Percentiles rank a stretch among this genome's conserved stretches.
Evolutionary conservation across 1,140 invertebrate species (phyloP).

Genomic region (Drosophila erecta): DNA sequence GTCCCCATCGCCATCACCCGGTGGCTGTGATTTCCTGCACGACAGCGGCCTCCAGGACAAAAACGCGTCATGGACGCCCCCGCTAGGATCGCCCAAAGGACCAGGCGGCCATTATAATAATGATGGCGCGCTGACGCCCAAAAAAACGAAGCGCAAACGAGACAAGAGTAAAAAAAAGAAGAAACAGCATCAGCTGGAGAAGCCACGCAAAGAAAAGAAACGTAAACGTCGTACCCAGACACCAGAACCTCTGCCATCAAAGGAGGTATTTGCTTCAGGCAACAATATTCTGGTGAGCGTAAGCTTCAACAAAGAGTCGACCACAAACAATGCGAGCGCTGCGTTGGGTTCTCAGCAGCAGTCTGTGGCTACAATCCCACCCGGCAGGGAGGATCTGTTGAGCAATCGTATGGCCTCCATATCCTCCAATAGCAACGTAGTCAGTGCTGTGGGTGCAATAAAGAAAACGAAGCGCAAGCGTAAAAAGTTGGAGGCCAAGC

Average conservation of each 20-base stretch:
- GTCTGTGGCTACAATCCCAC: conserved; percentile 69
- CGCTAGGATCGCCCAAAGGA: conserved; percentile 85
- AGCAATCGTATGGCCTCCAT: conserved; percentile 60
- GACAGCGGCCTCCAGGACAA: conserved; percentile 46
- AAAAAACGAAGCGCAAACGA: conserved; percentile 82
- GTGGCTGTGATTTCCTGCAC: conserved; percentile 42
- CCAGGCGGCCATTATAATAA: conserved; percentile 45
- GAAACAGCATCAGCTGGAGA: conserved; percentile 78
- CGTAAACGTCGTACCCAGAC: conserved; percentile 86
- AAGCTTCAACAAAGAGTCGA: conserved; percentile 91
- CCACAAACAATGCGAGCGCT: conserved; percentile 60
- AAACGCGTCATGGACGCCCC: conserved; percentile 77
- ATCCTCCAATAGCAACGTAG: conserved; percentile 32
- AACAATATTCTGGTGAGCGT: conserved; percentile 96
- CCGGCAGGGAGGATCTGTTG: conserved; percentile 72
- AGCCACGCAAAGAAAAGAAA: conserved; percentile 87
- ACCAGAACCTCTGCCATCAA: conserved; percentile 88
- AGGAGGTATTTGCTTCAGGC: conserved; percentile 95
- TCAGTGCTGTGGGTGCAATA: conserved; percentile 7
- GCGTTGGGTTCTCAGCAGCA: conserved; percentile 13
- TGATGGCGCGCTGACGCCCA: conserved; percentile 53
- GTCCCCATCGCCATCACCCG: conserved; percentile 71
- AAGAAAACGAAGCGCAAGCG: conserved; percentile 72
- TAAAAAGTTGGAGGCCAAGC: conserved; percentile 86
- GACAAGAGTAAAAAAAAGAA: conserved; percentile 81